These are phyloP conservation scores for Phataginus tricuspis DNA, from an alignment of 2,797 vertebrate species.

Conservation along the genomic window DNA sequence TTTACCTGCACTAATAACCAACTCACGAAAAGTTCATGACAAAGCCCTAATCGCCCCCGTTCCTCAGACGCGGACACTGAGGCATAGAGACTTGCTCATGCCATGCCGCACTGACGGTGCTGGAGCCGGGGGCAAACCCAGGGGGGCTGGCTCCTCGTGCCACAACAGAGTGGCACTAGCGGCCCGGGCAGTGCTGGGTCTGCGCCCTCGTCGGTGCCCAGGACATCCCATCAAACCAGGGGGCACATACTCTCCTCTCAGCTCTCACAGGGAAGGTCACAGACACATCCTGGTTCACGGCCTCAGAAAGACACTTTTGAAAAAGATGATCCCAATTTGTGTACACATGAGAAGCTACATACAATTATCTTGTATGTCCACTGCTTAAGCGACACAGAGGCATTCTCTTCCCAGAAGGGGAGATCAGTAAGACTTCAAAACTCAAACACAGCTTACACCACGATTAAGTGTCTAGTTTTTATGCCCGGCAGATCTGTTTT, in stretches of 20 bases:
- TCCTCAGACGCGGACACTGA: not conserved
- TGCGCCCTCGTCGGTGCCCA: not conserved
- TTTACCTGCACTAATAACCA: not conserved
- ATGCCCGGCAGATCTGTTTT: not conserved
- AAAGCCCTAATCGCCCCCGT: no score
- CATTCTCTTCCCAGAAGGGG: not conserved
- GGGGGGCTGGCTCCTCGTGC: not conserved
- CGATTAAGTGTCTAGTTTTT: not conserved
- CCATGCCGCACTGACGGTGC: not conserved
- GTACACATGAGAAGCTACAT: not conserved
- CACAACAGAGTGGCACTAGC: rapidly evolving
- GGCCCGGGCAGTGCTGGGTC: rapidly evolving
- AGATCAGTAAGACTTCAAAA: not conserved
- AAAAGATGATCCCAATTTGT: not conserved
- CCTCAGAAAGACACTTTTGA: not conserved
- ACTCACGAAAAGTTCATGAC: not conserved
- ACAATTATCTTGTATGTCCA: not conserved
- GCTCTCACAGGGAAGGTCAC: not conserved
- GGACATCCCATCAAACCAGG: not conserved
- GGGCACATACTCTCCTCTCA: not conserved
- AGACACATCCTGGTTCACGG: not conserved
- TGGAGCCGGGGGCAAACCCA: not conserved
- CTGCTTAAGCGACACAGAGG: not conserved
- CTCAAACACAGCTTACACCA: not conserved
- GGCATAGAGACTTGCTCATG: not conserved